A percentile compares a stretch with the other conserved stretches of the same genome.
phyloP scores from a whole-genome alignment of 1,140 invertebrate species.

The Babylonia areolata region DNA sequence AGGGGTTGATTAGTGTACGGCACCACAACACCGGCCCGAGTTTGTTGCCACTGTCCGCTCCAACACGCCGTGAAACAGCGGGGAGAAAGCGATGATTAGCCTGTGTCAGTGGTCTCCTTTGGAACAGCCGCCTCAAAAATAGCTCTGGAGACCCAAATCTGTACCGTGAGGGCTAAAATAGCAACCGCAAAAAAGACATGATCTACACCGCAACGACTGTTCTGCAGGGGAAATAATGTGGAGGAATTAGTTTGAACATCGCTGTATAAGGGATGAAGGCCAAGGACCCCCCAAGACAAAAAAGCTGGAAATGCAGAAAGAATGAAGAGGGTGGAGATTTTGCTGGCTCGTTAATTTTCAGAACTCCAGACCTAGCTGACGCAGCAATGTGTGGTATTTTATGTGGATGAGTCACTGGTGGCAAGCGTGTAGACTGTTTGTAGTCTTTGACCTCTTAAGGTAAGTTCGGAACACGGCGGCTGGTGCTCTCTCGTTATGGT shows the following conservation, averaged over 20 bases:
- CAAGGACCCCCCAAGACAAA: too few species aligned
- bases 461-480: too few species aligned
- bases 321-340: background rate
- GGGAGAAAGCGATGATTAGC: background rate
- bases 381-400: background rate
- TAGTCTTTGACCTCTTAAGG: background rate
- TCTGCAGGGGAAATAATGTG: background rate
- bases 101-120: too few species aligned
- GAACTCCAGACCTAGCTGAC: background rate
- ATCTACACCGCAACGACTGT: background rate
- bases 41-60: background rate
- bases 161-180: background rate
- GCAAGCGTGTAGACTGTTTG: too few species aligned
- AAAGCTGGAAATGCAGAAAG: too few species aligned
- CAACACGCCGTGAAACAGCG: background rate
- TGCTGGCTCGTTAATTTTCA: background rate
- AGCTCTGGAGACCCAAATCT: background rate
- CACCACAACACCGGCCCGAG: too few species aligned
- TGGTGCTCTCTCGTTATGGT: too few species aligned
- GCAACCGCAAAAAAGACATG: background rate
- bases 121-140: constrained; percentile 2
- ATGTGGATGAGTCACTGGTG: background rate
- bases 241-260: too few species aligned
- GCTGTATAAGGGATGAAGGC: too few species aligned
- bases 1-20: background rate